Evolutionary conservation across 35 echinoderm and acorn worm species (phyloP).

Genomic region (Hemicentrotus pulcherrimus): DNA sequence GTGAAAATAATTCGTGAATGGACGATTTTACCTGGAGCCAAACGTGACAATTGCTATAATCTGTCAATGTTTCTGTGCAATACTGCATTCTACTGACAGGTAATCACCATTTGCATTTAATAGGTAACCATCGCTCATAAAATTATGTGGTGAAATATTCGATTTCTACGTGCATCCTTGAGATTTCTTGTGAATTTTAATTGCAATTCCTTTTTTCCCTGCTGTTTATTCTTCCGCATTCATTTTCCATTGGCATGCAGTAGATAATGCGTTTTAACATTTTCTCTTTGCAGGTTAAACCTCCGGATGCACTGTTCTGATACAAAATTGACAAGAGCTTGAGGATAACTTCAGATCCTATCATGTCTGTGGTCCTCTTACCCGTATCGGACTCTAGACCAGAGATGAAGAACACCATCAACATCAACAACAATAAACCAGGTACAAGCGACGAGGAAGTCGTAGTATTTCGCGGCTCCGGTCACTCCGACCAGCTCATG

Average conservation of each 20-base stretch:
- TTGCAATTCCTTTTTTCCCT: too few species aligned
- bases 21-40: neutral
- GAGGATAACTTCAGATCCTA: neutral
- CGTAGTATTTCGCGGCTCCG: neutral
- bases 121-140: too few species aligned
- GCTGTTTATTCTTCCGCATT: too few species aligned
- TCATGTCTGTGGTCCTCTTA: slow-evolving; percentile 28
- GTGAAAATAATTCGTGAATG: neutral
- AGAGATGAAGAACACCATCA: neutral
- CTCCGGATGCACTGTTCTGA: neutral
- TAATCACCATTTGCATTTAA: too few species aligned
- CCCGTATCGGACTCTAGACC: neutral
- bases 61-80: too few species aligned
- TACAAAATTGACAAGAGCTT: neutral
- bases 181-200: too few species aligned
- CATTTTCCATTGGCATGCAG: neutral
- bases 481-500: slow-evolving; percentile 43
- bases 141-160: too few species aligned
- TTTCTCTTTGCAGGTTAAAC: neutral
- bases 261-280: neutral
- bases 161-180: too few species aligned
- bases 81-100: too few species aligned
- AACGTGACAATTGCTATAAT: neutral
- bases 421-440: neutral
- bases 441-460: slow-evolving; percentile 4